Evolutionary conservation across 2,888 invertebrate species (phyloP).

Genomic region (Lepidocyrtoides sp.): DNA sequence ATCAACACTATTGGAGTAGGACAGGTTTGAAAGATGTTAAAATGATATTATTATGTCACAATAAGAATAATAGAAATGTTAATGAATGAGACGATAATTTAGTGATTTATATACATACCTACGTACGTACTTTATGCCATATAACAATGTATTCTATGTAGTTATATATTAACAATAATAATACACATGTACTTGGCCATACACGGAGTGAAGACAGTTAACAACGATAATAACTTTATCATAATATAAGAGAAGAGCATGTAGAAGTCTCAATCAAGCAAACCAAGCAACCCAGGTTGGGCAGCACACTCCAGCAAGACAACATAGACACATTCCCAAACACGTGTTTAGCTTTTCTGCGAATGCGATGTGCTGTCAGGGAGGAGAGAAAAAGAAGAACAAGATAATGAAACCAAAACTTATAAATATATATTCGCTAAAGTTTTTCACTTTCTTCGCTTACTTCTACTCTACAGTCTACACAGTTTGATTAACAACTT

Average conservation of each 20-base stretch:
- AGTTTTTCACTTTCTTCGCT: constrained; percentile 48
- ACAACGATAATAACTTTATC: not conserved
- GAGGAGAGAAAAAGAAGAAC: constrained; percentile 68
- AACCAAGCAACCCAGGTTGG: constrained; percentile 80
- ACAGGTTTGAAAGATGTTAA: not conserved
- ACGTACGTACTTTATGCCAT: too few relatives aligned
- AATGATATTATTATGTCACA: not conserved
- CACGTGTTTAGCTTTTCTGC: constrained; percentile 83
- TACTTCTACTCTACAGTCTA: not conserved
- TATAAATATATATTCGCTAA: constrained; percentile 25
- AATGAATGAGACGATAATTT: too few relatives aligned
- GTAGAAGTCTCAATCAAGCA: constrained; percentile 76
- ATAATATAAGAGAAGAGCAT: constrained; percentile 32
- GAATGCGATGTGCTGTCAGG: constrained; percentile 82
- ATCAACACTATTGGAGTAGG: not conserved
- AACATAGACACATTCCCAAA: constrained; percentile 82
- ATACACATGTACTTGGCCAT: not conserved
- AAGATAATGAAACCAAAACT: constrained; percentile 59
- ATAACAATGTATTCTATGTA: not conserved
- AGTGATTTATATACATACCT: too few relatives aligned
- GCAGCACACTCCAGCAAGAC: constrained; percentile 81
- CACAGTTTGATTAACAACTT: constrained; percentile 14
- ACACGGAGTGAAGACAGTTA: constrained; percentile 23
- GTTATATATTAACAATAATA: not conserved
- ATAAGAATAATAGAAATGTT: not conserved